Evolutionary conservation across 1,140 invertebrate genomes (phyloP), one percentile per base, ranked within the genome.

Genomic region (Danaus plexippus): DNA sequence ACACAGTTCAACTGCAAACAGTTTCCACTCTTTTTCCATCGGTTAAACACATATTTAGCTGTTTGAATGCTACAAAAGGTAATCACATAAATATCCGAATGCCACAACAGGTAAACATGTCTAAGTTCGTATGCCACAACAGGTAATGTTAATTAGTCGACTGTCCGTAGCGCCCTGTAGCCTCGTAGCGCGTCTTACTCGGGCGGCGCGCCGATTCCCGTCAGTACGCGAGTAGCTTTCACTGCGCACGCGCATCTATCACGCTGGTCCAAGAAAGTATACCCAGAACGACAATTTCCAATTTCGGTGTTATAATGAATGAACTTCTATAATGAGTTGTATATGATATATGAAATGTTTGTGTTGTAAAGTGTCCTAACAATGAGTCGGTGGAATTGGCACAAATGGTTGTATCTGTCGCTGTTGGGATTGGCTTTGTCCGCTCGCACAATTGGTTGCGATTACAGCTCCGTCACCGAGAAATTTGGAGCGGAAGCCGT

Each of bases 361-460:
- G 4, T 32, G 22, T 32, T 32, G 0, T 32, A 32, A 32, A 32
- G 22, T 32, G 22, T 32, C 7, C 0, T 6, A 2, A 85, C 80
- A 85, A 83, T 84, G 83, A 79, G 69, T 67, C 64, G 66, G 73
- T 69, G 71, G 78, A 85, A 84, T 84, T 84, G 80, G 79, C 83
- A 80, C 77, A 83, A 83, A 84, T 86, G 83, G 78, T 75, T 84
- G 75, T 78, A 83, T 80, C 74, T 84, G 79, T 75, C 77, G 73
- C 68, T 85, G 75, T 71, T 85, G 73, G 84, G 81, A 85, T 85
- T 87, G 81, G 84, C 81, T 83, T 82, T 87, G 84, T 85, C 84
- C 84, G 84, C 76, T 74, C 76, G 73, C 64, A 77, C 81, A 87
- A 85, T 87, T 87, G 84, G 73, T 67, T 82, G 81, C 80, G 84